Conservation (phyloP, 2,888 invertebrate genomes). For the Epirrita christyi region DNA sequence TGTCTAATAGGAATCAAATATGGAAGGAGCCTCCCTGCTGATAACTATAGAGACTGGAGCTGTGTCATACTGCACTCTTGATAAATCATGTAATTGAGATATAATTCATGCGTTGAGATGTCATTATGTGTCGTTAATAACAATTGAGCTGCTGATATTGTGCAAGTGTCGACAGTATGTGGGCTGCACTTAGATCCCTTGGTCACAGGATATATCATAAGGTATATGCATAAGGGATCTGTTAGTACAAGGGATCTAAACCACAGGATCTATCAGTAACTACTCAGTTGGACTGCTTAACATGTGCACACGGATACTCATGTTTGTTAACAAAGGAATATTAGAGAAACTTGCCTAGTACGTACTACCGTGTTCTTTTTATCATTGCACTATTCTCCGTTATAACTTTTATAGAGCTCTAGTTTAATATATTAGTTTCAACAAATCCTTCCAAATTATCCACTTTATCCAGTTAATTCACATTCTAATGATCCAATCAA, state of each 20-base stretch:
- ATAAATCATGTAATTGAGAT: conserved; percentile 41
- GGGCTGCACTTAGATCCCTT: conserved; percentile 10
- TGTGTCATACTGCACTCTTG: conserved; percentile 23
- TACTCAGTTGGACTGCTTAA: background rate
- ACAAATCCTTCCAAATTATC: background rate
- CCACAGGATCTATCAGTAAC: no score
- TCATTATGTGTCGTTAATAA: conserved; percentile 48
- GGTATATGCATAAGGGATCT: no score
- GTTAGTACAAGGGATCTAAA: no score
- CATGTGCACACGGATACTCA: background rate
- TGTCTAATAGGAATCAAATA: no score
- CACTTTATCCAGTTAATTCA: background rate
- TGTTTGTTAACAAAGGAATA: no score
- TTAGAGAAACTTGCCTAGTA: no score
- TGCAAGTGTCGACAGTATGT: conserved; percentile 11
- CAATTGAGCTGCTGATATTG: conserved; percentile 45
- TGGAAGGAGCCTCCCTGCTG: no score
- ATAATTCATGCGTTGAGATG: conserved; percentile 30
- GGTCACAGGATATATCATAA: no score
- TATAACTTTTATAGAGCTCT: background rate
- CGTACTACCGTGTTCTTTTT: no score
- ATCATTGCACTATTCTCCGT: background rate
- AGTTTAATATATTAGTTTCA: background rate
- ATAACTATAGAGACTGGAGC: background rate
- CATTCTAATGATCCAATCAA: background rate